Evolutionary conservation across 1,140 invertebrate genomes (phyloP).

Genomic region (Diorhabda sublineata): DNA sequence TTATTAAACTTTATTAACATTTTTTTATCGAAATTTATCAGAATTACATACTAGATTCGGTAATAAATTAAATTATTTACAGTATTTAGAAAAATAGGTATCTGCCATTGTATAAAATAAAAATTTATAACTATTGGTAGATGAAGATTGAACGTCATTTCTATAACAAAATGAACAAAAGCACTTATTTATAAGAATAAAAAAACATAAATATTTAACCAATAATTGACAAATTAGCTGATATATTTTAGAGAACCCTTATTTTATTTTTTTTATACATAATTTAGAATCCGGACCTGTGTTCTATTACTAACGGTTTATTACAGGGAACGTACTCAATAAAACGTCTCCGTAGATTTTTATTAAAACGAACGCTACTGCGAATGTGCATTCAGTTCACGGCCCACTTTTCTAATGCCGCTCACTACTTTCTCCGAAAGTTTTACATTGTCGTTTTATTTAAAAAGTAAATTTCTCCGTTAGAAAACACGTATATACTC

Average conservation of each 20-base stretch:
- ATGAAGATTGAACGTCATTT: background rate
- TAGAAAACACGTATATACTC: background rate
- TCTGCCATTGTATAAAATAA: background rate
- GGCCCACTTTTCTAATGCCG: background rate
- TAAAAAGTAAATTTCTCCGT: conserved; percentile 1
- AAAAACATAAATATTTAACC: background rate
- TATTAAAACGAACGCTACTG: background rate
- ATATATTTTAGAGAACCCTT: no score
- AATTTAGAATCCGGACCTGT: no score
- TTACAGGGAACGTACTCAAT: no score
- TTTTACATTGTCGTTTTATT: background rate
- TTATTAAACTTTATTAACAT: no score
- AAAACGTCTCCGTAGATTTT: no score
- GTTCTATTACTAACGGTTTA: no score
- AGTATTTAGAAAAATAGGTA: background rate
- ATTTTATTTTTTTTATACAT: no score
- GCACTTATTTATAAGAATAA: conserved; percentile 1
- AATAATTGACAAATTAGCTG: no score
- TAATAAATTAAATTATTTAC: conserved; percentile 1
- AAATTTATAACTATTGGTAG: background rate
- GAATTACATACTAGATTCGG: background rate
- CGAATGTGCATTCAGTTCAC: background rate
- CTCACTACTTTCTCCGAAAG: background rate
- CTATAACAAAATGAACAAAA: background rate
- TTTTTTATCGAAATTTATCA: background rate